phyloP scores from a whole-genome alignment of 2,797 vertebrate species.

The Cryptoblepharus egeriae region DNA sequence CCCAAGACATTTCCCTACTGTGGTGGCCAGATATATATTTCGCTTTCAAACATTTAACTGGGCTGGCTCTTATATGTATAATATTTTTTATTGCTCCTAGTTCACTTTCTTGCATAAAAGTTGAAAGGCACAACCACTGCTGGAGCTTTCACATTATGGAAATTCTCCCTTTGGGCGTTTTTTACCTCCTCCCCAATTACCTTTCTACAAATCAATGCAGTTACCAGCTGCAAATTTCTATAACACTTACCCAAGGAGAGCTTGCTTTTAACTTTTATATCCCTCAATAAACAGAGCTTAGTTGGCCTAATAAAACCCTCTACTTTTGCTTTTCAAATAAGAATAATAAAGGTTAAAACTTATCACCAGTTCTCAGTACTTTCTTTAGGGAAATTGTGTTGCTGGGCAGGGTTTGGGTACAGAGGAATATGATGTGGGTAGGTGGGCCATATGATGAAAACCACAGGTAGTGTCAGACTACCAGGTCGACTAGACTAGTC shows the following conservation, averaged over 20 bases:
- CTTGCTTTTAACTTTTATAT: conserved; percentile 38
- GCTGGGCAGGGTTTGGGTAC: conserved; percentile 7
- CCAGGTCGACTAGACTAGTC: too few relatives aligned
- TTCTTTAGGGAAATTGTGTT: background rate
- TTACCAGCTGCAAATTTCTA: conserved; percentile 23
- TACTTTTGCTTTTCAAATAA: conserved; percentile 21
- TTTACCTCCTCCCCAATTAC: background rate
- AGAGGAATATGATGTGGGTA: background rate
- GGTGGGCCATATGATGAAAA: too few relatives aligned
- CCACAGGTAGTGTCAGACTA: too few relatives aligned
- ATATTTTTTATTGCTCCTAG: conserved; percentile 44
- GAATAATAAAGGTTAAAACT: conserved; percentile 29
- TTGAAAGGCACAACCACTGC: conserved; percentile 44
- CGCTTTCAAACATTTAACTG: conserved; percentile 20
- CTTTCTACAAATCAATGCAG: conserved; percentile 40
- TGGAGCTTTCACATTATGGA: conserved; percentile 42
- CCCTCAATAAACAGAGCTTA: conserved; percentile 36
- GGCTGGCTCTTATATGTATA: background rate
- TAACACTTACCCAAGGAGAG: conserved; percentile 13
- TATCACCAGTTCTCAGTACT: conserved; percentile 6
- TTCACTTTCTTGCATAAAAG: conserved; percentile 44
- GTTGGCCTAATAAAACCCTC: conserved; percentile 24
- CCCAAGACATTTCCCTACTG: conserved; percentile 36
- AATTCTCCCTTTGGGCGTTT: conserved; percentile 1
- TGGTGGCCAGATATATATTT: conserved; percentile 38